Conservation (phyloP, 2,797 vertebrate species). For the Hemitrygon akajei region DNA sequence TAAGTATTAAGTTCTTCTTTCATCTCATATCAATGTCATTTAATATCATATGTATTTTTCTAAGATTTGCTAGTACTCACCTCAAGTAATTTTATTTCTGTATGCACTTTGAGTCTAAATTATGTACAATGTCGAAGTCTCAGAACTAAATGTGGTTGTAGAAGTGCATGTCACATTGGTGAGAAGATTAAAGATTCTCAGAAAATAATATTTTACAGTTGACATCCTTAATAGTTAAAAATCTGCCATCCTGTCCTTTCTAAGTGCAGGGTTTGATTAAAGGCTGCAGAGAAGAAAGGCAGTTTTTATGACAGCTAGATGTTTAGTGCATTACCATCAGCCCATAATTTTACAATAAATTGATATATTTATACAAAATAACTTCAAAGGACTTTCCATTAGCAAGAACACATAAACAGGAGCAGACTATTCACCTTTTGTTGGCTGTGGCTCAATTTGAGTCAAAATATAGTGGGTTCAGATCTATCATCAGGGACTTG, state of each 20-base stretch:
- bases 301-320: not conserved
- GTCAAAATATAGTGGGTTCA: too few relatives aligned
- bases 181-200: too few relatives aligned
- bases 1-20: not conserved
- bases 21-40: not conserved
- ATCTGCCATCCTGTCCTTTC: not conserved
- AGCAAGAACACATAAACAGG: not conserved
- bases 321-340: not conserved
- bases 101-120: not conserved
- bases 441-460: too few relatives aligned
- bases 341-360: not conserved
- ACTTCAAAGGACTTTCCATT: not conserved
- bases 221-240: not conserved
- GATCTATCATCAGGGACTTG: too few relatives aligned
- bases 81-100: not conserved
- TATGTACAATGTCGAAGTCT: not conserved
- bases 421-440: not conserved
- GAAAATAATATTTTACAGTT: too few relatives aligned
- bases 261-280: conserved; percentile 3
- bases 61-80: not conserved
- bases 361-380: not conserved
- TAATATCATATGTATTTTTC: not conserved
- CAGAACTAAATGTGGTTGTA: not conserved
- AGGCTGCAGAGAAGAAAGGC: not conserved
- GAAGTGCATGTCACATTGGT: too few relatives aligned